Conservation (phyloP, 2,888 invertebrate species). For the Diarsia rubi region DNA sequence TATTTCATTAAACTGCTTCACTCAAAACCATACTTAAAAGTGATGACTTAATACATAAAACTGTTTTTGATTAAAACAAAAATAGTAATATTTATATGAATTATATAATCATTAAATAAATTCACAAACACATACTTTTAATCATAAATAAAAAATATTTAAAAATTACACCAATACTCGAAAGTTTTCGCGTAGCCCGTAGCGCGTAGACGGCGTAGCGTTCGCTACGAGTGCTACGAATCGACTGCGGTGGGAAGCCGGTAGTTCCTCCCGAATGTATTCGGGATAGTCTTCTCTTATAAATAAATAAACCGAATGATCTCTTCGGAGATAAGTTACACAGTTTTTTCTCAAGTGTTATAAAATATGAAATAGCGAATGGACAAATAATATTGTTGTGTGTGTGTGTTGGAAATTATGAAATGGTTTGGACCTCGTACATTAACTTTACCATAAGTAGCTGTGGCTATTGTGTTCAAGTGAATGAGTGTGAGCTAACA, state of each 20-base stretch:
- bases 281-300: constrained; percentile 8
- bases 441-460: no score
- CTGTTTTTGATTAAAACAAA: neutral
- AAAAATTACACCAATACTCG: constrained; percentile 19
- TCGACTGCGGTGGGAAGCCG: constrained; percentile 64
- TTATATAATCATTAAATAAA: neutral
- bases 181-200: constrained; percentile 71
- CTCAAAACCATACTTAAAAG: neutral
- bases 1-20: constrained; percentile 4
- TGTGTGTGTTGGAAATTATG: no score
- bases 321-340: constrained; percentile 13
- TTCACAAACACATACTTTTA: constrained; percentile 7
- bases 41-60: neutral
- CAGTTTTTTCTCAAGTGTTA: neutral
- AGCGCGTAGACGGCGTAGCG: constrained; percentile 71
- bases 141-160: neutral
- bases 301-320: constrained; percentile 28
- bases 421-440: neutral
- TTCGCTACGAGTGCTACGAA: constrained; percentile 72
- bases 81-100: neutral
- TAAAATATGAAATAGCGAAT: neutral
- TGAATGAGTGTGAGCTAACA: no score
- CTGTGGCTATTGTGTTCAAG: no score
- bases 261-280: constrained; percentile 14
- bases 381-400: neutral